A percentile compares a stretch with the other conserved stretches of the same genome.
These are phyloP conservation scores for Bellardia pandia DNA, from an alignment of 2,888 invertebrate species.

Conservation along the genomic window DNA sequence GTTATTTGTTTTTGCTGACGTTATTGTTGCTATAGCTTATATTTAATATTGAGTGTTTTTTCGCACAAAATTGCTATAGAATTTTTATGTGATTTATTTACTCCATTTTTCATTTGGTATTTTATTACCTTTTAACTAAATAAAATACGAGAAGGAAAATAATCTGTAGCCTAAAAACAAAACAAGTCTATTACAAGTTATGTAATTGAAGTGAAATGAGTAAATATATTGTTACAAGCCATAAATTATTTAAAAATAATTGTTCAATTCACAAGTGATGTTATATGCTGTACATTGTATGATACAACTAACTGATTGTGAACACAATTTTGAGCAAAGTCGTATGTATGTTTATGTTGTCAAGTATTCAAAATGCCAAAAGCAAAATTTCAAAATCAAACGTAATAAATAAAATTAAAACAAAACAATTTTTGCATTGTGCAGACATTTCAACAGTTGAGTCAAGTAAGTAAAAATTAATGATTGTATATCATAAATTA, in stretches of 20 bases:
- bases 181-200: constrained; percentile 43
- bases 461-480: no score
- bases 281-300: no score
- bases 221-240: neutral
- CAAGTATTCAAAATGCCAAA: no score
- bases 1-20: constrained; percentile 6
- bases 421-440: no score
- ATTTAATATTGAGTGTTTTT: constrained; percentile 45
- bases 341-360: no score
- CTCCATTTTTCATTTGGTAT: neutral
- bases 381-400: no score
- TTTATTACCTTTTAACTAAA: constrained; percentile 49
- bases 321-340: no score
- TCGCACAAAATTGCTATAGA: constrained; percentile 9
- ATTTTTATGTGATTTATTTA: neutral
- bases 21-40: constrained; percentile 27
- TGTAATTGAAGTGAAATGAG: neutral
- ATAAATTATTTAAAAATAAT: constrained; percentile 13
- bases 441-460: no score
- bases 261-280: no score
- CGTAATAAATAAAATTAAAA: no score
- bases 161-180: neutral
- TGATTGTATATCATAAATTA: no score
- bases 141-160: neutral
- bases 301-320: no score